Conservation (phyloP, 1,140 invertebrate genomes). For the Leptopilina clavipes region DNA sequence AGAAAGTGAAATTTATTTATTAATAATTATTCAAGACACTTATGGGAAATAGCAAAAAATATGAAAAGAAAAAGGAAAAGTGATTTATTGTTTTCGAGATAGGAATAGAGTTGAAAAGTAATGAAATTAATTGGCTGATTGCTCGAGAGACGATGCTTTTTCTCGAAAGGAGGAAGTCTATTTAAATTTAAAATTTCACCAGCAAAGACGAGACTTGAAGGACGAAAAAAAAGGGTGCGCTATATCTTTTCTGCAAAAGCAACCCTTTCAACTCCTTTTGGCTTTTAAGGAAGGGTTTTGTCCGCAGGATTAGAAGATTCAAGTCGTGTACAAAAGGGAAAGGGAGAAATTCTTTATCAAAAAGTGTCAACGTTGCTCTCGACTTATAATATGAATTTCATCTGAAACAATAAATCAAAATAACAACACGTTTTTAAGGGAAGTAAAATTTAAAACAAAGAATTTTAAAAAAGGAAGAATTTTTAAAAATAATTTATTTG, state of each 20-base stretch:
- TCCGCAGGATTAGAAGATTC: slow-evolving; percentile 6
- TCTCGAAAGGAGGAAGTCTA: not conserved
- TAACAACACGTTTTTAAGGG: not conserved
- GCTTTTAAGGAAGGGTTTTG: slow-evolving; percentile 7
- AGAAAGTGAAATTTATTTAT: no score
- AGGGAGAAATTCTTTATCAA: not conserved
- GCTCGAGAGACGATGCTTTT: not conserved
- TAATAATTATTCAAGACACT: no score
- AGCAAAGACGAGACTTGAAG: not conserved
- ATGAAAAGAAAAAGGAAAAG: not conserved
- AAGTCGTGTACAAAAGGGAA: not conserved
- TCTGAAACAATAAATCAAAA: not conserved
- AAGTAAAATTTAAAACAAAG: no score
- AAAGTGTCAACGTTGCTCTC: not conserved
- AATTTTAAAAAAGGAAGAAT: no score
- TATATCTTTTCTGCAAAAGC: not conserved
- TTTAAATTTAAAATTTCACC: slow-evolving; percentile 18
- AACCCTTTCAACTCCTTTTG: slow-evolving; percentile 24
- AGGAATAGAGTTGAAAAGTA: slow-evolving; percentile 3
- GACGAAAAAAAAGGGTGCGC: not conserved
- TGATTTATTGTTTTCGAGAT: not conserved
- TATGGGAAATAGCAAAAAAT: no score
- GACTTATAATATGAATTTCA: not conserved
- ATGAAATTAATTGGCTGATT: slow-evolving; percentile 13
- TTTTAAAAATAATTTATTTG: no score